Evolutionary conservation across 2,113 vertebrate species (phyloP).

Genomic region (Chrysochloris asiatica): DNA sequence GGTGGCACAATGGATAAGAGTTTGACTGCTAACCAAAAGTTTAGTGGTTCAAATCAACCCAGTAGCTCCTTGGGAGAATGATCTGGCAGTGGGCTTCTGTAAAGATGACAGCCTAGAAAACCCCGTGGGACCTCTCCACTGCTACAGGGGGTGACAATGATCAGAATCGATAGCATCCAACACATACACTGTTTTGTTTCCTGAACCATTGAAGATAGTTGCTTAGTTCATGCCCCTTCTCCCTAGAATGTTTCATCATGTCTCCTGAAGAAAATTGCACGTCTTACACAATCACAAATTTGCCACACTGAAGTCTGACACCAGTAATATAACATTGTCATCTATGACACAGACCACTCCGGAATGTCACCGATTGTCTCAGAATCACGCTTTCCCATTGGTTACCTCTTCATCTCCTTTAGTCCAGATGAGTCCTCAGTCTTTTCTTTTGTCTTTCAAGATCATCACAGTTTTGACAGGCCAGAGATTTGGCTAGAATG

Average conservation of each 20-base stretch:
- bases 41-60: background rate
- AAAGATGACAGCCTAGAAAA: background rate
- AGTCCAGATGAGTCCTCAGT: background rate
- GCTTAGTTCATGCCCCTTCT: background rate
- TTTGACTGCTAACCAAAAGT: background rate
- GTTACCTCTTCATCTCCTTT: background rate
- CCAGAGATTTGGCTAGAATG: background rate
- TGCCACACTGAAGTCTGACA: background rate
- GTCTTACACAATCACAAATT: conserved; percentile 46
- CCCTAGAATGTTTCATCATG: conserved; percentile 49
- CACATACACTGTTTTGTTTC: background rate
- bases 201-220: background rate
- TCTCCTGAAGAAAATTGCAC: background rate
- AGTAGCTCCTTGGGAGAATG: background rate
- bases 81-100: background rate
- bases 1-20: background rate
- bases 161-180: background rate
- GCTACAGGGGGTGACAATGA: background rate
- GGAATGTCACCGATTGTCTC: background rate
- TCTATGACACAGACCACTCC: background rate
- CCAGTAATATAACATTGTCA: background rate
- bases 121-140: background rate
- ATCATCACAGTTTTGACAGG: background rate
- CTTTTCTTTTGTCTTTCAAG: background rate
- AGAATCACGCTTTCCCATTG: rapidly evolving